Evolutionary conservation across 23 tunicate genomes (phyloP), one percentile per base, ranked within the genome.

Genomic region (Ciona savignyi): DNA sequence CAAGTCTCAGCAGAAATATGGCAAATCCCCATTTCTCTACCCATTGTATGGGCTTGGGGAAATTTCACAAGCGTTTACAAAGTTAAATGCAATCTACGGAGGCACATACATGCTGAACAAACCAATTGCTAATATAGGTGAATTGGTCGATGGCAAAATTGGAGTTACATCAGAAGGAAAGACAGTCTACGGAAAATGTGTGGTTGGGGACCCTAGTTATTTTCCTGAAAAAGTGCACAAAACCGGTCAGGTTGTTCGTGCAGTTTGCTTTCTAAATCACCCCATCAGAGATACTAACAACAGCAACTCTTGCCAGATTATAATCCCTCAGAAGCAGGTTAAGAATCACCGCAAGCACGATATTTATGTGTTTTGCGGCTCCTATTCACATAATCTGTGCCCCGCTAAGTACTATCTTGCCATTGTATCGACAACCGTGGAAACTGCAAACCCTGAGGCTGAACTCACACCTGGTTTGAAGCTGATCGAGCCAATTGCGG

Each of bases 21-120:
- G 98, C 3, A 63, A 31, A 34, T 72, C 82, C 51, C 98, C 98
- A 60, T 93, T 86, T 76, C 87, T 93, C 33, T 93, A 93, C 66
- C 98, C n/a, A n/a, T n/a, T n/a, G n/a, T n/a, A n/a, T n/a, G n/a
- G n/a, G n/a, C n/a, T n/a, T n/a, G n/a, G n/a, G 95, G 98, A 93
- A 65, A 76, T 93, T 29, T 95, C 98, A 1, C 98, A 93, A 79
- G 98, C 81, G 9, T 89, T 89, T 68, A 88, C 96, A 42, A 72
- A 88, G 22, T 79, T 86, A 1, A 80, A 89, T 66, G 98, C 98
- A 22, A 92, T 93, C 60, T 82, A 84, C 70, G 98, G 98, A 2
- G 98, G 98, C 29, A 93, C 98, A 4, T 93, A 87, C 86, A 93
- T 93, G 98, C 89, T 93, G 11, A 66, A 90, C 64, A 93, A 93